Conservation (phyloP, 1,140 invertebrate species). For the Ceratina calcarata region DNA sequence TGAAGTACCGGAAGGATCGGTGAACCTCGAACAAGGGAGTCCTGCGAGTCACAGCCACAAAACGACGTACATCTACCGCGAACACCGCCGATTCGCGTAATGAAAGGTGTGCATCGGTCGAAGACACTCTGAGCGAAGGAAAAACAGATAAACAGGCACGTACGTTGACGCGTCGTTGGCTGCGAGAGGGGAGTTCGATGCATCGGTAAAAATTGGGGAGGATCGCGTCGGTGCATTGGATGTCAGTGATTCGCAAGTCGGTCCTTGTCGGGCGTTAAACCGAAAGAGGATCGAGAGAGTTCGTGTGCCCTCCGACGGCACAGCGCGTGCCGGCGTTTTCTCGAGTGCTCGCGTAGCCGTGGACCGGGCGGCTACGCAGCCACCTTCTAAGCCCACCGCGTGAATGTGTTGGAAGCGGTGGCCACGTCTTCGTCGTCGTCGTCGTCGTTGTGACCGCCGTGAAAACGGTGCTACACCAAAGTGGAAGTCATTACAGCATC, state of each 20-base stretch:
- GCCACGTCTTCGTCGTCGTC: constrained; percentile 36
- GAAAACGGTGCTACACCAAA: constrained; percentile 25
- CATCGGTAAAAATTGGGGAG: constrained; percentile 32
- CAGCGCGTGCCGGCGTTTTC: constrained; percentile 31
- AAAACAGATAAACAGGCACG: neutral
- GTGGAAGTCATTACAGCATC: constrained; percentile 1
- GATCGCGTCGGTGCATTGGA: constrained; percentile 26
- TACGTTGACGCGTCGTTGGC: neutral
- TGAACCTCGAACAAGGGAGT: neutral
- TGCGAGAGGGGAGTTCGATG: constrained; percentile 12
- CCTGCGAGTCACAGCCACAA: no score
- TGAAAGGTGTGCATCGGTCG: neutral
- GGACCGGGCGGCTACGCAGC: constrained; percentile 12
- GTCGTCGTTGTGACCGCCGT: constrained; percentile 37
- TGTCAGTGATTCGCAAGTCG: constrained; percentile 16
- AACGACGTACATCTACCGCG: no score
- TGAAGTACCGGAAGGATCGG: neutral
- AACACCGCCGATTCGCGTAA: neutral
- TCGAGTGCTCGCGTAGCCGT: neutral
- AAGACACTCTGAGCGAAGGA: no score
- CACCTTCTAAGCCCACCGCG: constrained; percentile 8
- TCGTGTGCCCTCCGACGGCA: neutral
- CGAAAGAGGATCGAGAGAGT: neutral
- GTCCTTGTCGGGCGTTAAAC: neutral
- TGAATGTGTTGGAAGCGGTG: constrained; percentile 52